Evolutionary conservation across 2,888 invertebrate species (phyloP).

Genomic region (Lymantria dispar): DNA sequence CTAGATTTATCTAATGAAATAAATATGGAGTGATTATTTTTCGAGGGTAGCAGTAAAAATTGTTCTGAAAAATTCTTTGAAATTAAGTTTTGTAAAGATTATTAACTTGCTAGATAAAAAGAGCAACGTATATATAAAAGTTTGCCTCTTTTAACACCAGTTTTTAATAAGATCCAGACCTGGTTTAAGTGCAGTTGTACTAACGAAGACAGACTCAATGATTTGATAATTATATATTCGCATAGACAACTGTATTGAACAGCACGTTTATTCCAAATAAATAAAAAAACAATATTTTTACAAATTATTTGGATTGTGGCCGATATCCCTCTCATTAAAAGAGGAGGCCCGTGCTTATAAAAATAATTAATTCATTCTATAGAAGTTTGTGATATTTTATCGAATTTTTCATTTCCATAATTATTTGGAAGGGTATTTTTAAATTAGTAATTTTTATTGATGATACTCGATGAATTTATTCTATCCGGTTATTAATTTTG

Average conservation of each 20-base stretch:
- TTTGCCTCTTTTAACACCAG: no score
- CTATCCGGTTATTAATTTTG: no score
- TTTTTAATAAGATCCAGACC: no score
- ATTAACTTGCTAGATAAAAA: no score
- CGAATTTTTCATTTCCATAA: no score
- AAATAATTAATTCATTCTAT: neutral
- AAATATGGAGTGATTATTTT: slow-evolving; percentile 12
- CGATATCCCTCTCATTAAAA: slow-evolving; percentile 1
- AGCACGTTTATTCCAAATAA: neutral
- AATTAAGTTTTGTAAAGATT: neutral
- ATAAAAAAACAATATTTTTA: neutral
- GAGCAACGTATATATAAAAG: no score
- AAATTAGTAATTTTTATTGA: no score
- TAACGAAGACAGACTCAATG: neutral
- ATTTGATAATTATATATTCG: neutral
- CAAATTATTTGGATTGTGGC: neutral
- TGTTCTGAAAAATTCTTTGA: neutral
- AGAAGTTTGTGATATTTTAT: no score
- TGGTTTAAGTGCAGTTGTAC: no score
- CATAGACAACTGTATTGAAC: neutral
- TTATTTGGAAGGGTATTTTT: no score
- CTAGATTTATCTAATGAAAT: slow-evolving; percentile 19
- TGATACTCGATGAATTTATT: no score
- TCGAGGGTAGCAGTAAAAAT: slow-evolving; percentile 9
- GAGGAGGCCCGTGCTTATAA: neutral